Conservation (phyloP, 2,888 invertebrate species). For the Eristalis intricaria region DNA sequence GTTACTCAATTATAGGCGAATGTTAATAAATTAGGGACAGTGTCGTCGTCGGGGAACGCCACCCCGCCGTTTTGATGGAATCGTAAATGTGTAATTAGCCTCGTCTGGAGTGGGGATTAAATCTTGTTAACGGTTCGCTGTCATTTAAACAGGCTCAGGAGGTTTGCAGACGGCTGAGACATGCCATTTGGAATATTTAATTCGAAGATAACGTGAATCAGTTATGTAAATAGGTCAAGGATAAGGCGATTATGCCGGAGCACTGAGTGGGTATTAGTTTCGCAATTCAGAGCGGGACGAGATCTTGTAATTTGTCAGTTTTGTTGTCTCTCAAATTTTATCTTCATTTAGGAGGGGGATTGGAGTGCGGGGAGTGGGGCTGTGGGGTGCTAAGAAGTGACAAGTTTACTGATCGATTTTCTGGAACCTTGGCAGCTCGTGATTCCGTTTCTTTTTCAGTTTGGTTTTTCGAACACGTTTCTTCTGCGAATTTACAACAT, state of each 20-base stretch:
- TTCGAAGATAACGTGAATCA: neutral
- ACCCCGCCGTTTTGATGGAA: neutral
- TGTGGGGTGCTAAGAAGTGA: too few species aligned
- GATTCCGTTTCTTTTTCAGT: too few species aligned
- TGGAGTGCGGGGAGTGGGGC: too few species aligned
- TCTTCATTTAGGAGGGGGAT: too few species aligned
- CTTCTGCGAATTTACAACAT: too few species aligned
- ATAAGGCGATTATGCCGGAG: neutral
- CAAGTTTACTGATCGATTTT: too few species aligned
- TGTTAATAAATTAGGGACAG: slow-evolving; percentile 10
- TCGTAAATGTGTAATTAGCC: slow-evolving; percentile 8
- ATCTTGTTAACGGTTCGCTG: neutral
- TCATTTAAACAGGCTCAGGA: neutral
- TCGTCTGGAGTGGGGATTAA: slow-evolving; percentile 6
- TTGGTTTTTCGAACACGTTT: too few species aligned
- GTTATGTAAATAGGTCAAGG: neutral
- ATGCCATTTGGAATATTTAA: neutral
- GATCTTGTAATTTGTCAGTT: too few species aligned
- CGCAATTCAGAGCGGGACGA: too few species aligned
- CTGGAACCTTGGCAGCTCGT: too few species aligned
- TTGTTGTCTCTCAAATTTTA: too few species aligned
- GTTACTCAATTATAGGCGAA: slow-evolving; percentile 6
- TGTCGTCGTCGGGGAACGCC: neutral
- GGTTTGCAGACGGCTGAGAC: neutral
- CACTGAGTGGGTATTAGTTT: too few species aligned